Conservation (phyloP, 2,797 vertebrate genomes). For the Acipenser ruthenus region DNA sequence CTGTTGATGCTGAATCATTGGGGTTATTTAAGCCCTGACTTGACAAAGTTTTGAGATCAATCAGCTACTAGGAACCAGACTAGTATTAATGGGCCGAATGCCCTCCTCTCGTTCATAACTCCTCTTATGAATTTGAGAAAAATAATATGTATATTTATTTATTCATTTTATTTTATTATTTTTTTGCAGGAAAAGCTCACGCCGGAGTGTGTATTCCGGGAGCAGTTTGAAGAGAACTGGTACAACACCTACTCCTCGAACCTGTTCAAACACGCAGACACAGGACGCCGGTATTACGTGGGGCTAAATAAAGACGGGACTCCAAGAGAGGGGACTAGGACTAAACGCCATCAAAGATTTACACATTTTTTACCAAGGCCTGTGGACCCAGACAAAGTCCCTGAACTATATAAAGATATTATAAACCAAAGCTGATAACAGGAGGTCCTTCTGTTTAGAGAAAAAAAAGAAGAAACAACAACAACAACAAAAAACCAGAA, state of each 20-base stretch:
- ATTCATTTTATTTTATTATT: conserved; percentile 13
- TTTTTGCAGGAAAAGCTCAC: conserved; percentile 82
- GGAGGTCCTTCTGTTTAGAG: conserved; percentile 66
- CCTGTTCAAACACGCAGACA: conserved; percentile 88
- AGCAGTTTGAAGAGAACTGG: conserved; percentile 99
- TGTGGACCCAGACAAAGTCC: conserved; percentile 91
- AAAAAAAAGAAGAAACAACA: conserved; percentile 40
- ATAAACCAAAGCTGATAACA: conserved; percentile 94
- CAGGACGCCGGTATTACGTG: conserved; percentile 86
- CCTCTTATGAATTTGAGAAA: not conserved
- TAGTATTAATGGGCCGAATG: too few relatives aligned
- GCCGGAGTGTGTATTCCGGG: conserved; percentile 91
- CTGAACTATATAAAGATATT: conserved; percentile 93
- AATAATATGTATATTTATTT: not conserved
- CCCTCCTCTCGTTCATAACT: not conserved
- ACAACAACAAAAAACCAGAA: not conserved
- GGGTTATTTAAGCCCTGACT: too few relatives aligned
- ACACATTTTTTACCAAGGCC: conserved; percentile 97
- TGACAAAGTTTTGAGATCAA: too few relatives aligned
- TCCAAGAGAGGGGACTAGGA: conserved; percentile 84
- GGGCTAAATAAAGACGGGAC: conserved; percentile 95
- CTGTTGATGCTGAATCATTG: conserved; percentile 2
- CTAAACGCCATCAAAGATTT: conserved; percentile 93
- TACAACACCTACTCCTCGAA: conserved; percentile 98
- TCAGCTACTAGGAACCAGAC: too few relatives aligned